A percentile compares a stretch with the other conserved stretches of the same genome.
Evolutionary conservation across 1,140 invertebrate species (phyloP).

Genomic region (Geopemphigus sp.): DNA sequence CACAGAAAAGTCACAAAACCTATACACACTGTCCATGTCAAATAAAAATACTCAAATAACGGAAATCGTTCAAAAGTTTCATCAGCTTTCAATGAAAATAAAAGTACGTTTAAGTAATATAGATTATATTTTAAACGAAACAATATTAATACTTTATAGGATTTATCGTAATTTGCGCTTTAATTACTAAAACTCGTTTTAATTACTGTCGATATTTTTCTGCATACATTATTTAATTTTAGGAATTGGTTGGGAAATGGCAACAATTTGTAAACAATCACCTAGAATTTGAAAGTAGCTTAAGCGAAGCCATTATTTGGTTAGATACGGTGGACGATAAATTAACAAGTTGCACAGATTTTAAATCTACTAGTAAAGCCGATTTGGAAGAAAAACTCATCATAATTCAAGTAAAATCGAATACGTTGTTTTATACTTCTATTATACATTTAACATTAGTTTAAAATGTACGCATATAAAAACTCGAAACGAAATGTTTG

Average conservation of each 20-base stretch:
- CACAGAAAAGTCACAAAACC: slow-evolving; percentile 82
- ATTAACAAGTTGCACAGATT: slow-evolving; percentile 77
- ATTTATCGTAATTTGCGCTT: neutral
- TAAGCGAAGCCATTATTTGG: slow-evolving; percentile 78
- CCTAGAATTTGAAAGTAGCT: slow-evolving; percentile 79
- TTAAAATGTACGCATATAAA: no score
- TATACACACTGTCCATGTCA: slow-evolving; percentile 67
- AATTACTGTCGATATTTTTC: neutral
- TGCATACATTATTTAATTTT: slow-evolving; percentile 20
- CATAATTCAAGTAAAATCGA: slow-evolving; percentile 61
- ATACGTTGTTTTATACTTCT: neutral
- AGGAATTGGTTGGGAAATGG: slow-evolving; percentile 84
- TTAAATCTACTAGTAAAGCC: slow-evolving; percentile 75
- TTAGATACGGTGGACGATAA: slow-evolving; percentile 81
- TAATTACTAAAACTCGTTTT: neutral
- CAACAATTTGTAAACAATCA: slow-evolving; percentile 87
- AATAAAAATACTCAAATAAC: slow-evolving; percentile 73
- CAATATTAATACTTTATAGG: neutral
- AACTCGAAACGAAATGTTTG: no score
- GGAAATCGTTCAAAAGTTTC: slow-evolving; percentile 86
- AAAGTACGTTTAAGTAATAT: slow-evolving; percentile 60
- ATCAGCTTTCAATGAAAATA: slow-evolving; percentile 82
- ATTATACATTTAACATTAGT: neutral
- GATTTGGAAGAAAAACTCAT: slow-evolving; percentile 82
- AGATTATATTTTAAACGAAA: neutral